Percentiles rank a stretch among this genome's conserved stretches.
phyloP scores from a whole-genome alignment of 2,797 vertebrate species.

The Clarias platycephalus region DNA sequence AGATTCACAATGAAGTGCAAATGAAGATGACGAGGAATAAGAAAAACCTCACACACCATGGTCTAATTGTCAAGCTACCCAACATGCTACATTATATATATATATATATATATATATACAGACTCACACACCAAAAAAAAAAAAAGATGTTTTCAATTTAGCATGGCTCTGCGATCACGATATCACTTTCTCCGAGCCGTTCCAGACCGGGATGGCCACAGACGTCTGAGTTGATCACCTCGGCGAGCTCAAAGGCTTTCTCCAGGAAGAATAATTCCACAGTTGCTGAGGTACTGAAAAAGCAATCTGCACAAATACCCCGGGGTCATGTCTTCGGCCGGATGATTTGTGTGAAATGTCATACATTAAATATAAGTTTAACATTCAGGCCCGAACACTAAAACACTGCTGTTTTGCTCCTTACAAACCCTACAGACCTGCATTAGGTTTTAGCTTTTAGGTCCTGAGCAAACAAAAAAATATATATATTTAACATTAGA shows the following conservation, averaged over 20 bases:
- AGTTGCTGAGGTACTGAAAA: conserved; percentile 86
- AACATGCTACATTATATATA: conserved; percentile 73
- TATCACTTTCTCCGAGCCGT: conserved; percentile 73
- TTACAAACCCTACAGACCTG: conserved; percentile 61
- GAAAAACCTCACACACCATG: conserved; percentile 71
- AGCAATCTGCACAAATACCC: conserved; percentile 85
- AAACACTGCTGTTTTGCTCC: conserved; percentile 73
- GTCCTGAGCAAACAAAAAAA: conserved; percentile 59
- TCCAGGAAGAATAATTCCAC: conserved; percentile 83
- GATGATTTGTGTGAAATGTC: conserved; percentile 88
- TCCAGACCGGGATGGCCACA: conserved; percentile 77
- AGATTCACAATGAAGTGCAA: conserved; percentile 41
- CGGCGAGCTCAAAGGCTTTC: conserved; percentile 78
- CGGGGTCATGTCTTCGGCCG: conserved; percentile 83
- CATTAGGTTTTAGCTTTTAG: conserved; percentile 67
- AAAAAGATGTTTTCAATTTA: conserved; percentile 86
- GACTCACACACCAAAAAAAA: conserved; percentile 59
- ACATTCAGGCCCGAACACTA: conserved; percentile 83
- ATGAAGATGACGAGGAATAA: conserved; percentile 62
- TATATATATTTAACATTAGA: conserved; percentile 43
- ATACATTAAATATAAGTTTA: conserved; percentile 89
- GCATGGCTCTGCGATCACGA: conserved; percentile 81
- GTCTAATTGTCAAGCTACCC: conserved; percentile 78
- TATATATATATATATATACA: conserved; percentile 77
- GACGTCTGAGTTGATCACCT: conserved; percentile 77